A percentile compares a stretch with the other conserved stretches of the same genome.
Evolutionary conservation across 2,797 vertebrate genomes (phyloP).

Genomic region (Notolabrus celidotus): DNA sequence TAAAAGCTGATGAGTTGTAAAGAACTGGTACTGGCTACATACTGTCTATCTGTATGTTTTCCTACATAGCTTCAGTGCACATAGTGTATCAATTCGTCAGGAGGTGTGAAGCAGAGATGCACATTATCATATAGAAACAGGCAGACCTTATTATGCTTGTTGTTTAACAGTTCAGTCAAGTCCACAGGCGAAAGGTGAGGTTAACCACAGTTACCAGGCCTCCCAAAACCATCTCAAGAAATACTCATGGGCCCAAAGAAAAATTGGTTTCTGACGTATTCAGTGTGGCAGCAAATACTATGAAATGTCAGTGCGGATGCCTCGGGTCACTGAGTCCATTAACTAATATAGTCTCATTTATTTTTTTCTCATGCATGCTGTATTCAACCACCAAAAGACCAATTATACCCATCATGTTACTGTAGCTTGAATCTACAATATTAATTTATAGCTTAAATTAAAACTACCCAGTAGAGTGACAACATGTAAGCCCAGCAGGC

Average conservation of each 20-base stretch:
- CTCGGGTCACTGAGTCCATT: neutral
- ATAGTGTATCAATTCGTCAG: constrained; percentile 33
- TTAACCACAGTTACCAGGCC: constrained; percentile 26
- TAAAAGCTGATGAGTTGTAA: constrained; percentile 46
- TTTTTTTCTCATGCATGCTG: neutral
- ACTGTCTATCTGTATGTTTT: constrained; percentile 42
- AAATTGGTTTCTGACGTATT: constrained; percentile 2
- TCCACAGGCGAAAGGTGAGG: constrained; percentile 30
- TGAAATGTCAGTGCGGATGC: neutral
- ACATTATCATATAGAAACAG: constrained; percentile 11
- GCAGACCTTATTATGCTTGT: too few species aligned
- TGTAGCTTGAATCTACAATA: neutral
- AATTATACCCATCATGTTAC: neutral
- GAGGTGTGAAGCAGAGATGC: neutral
- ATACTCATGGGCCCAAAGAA: too few species aligned
- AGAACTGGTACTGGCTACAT: constrained; percentile 17
- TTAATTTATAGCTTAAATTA: constrained; percentile 2
- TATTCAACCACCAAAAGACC: neutral
- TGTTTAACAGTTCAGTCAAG: constrained; percentile 41
- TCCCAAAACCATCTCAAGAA: too few species aligned
- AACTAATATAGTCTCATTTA: neutral
- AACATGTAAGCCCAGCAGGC: too few species aligned
- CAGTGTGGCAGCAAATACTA: neutral
- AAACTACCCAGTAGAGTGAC: too few species aligned
- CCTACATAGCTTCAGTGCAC: constrained; percentile 24